Conservation (phyloP, 2,113 vertebrate species). For the Bubo blakistoni region DNA sequence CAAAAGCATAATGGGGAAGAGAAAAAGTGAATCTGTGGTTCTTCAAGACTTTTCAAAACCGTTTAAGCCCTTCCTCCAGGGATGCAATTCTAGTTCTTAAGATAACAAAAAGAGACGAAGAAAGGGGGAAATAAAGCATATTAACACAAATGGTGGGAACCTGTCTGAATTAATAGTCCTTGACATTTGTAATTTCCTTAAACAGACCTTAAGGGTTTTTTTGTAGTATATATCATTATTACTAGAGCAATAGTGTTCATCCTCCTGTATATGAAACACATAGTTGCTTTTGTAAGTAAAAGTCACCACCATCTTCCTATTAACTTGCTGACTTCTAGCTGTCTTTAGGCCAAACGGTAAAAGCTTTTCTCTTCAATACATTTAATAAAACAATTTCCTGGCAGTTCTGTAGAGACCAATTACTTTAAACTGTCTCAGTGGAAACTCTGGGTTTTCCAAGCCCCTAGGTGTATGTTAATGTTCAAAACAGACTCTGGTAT, state of each 20-base stretch:
- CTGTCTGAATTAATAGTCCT: not conserved
- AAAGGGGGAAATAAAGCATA: not conserved
- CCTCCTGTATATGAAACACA: not conserved
- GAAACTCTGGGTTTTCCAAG: not conserved
- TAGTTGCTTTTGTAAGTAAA: not conserved
- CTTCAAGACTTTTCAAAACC: slow-evolving; percentile 4
- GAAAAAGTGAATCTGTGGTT: not conserved
- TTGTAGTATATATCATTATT: not conserved
- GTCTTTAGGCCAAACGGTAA: not conserved
- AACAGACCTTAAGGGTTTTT: not conserved
- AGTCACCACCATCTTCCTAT: not conserved
- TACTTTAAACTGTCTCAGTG: not conserved
- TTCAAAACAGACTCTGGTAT: not conserved
- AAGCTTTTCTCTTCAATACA: not conserved
- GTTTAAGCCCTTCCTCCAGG: not conserved
- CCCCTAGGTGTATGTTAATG: not conserved
- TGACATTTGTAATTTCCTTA: not conserved
- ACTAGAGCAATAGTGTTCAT: not conserved
- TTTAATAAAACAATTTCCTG: not conserved
- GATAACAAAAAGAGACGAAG: not conserved
- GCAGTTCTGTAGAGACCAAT: not conserved
- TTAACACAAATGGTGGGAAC: not conserved
- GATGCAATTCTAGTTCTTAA: not conserved
- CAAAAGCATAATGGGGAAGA: not conserved
- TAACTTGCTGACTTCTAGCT: not conserved